Evolutionary conservation across 2,888 invertebrate species (phyloP).

Genomic region (Perithous albicinctus): DNA sequence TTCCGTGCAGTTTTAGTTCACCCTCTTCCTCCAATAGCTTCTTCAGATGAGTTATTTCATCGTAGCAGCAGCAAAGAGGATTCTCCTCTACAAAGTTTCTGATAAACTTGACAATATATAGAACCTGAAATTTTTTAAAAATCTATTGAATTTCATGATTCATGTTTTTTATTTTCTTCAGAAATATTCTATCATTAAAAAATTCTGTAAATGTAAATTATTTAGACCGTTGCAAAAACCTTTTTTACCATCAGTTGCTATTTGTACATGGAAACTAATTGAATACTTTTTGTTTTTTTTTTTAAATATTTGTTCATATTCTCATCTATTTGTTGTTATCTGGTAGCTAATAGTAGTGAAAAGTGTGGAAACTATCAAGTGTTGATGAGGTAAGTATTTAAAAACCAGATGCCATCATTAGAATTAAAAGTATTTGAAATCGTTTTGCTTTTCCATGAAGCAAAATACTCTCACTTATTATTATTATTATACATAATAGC

Average conservation of each 20-base stretch:
- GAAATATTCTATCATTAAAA: neutral
- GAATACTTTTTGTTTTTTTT: too few species aligned
- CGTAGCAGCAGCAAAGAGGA: slow-evolving; percentile 90
- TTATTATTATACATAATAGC: too few species aligned
- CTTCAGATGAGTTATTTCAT: slow-evolving; percentile 89
- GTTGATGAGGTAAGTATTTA: too few species aligned
- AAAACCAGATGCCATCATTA: too few species aligned
- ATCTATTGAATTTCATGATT: neutral
- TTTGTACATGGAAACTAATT: neutral
- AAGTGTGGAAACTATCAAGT: too few species aligned
- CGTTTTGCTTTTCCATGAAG: too few species aligned
- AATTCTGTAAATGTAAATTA: neutral
- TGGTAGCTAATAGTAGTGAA: too few species aligned
- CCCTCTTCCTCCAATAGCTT: slow-evolving; percentile 85
- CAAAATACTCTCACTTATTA: too few species aligned
- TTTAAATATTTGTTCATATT: too few species aligned
- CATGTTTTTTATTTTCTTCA: neutral
- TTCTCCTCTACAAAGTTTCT: slow-evolving; percentile 89
- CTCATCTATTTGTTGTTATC: too few species aligned
- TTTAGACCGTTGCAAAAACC: neutral
- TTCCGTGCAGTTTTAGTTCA: slow-evolving; percentile 89
- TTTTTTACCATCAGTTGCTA: slow-evolving; percentile 3
- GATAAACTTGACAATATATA: slow-evolving; percentile 87
- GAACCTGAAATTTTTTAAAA: slow-evolving; percentile 83
- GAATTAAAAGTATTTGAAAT: too few species aligned